Percentiles rank a stretch among this genome's conserved stretches.
These are phyloP conservation scores for Harpalus rubripes DNA, from an alignment of 2,888 invertebrate genomes.

Conservation along the genomic window DNA sequence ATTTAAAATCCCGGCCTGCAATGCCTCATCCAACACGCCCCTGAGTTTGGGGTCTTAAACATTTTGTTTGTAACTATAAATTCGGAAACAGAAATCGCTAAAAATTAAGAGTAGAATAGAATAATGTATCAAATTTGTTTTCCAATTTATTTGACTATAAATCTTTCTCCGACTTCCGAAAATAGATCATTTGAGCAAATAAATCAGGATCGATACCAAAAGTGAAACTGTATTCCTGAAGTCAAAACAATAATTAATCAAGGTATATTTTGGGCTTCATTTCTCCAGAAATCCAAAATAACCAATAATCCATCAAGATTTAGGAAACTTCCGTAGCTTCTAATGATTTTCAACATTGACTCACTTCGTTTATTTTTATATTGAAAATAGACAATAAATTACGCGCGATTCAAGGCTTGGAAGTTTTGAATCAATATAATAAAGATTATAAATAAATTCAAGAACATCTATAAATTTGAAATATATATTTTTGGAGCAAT, in stretches of 20 bases:
- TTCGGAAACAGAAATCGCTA: too few species aligned
- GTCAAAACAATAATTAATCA: conserved; percentile 63
- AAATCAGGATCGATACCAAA: conserved; percentile 49
- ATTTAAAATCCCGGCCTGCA: too few species aligned
- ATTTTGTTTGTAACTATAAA: too few species aligned
- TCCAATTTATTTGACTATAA: neutral
- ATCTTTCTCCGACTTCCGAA: neutral
- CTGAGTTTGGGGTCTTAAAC: too few species aligned
- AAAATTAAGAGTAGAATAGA: too few species aligned
- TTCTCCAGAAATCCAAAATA: conserved; percentile 55
- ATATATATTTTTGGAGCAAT: neutral
- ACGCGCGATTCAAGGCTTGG: neutral
- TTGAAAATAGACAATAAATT: conserved; percentile 18
- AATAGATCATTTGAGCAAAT: conserved; percentile 47
- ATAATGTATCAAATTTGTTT: too few species aligned
- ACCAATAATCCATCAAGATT: conserved; percentile 55
- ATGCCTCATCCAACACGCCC: too few species aligned
- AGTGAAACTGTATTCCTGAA: conserved; percentile 46
- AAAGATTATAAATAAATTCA: conserved; percentile 37
- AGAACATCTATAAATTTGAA: conserved; percentile 22
- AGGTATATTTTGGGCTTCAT: conserved; percentile 42
- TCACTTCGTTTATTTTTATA: conserved; percentile 37
- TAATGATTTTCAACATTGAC: conserved; percentile 41
- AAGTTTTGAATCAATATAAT: neutral
- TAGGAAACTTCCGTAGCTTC: conserved; percentile 35